These are phyloP conservation scores for Ophioderma brevispina DNA, from an alignment of 35 echinoderm and acorn worm species.

Conservation along the genomic window DNA sequence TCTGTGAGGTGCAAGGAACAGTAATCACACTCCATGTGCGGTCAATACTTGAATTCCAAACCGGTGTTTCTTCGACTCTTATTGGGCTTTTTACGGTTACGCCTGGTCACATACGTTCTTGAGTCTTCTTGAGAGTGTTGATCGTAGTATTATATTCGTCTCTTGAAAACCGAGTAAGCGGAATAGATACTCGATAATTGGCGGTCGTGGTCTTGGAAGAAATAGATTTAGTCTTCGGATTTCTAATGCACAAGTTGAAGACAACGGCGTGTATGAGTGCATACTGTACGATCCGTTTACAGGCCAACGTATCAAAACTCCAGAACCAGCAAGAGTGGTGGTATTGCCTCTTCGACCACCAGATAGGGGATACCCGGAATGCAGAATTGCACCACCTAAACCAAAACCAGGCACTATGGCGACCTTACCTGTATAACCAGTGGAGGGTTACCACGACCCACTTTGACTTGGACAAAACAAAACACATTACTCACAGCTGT, in stretches of 20 bases:
- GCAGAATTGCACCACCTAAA: not conserved
- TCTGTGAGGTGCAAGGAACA: not conserved
- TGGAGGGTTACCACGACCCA: slow-evolving; percentile 7
- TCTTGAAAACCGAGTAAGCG: not conserved
- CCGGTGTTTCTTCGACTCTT: not conserved
- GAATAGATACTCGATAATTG: slow-evolving; percentile 1
- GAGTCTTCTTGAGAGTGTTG: no score
- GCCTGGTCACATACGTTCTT: not conserved
- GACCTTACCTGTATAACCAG: not conserved
- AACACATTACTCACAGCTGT: not conserved
- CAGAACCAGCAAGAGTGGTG: not conserved
- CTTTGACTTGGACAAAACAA: not conserved
- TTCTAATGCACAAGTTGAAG: not conserved
- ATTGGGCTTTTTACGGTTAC: not conserved
- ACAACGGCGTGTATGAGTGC: not conserved
- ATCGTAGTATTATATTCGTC: slow-evolving; percentile 4
- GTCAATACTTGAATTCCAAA: not conserved
- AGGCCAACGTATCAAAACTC: not conserved
- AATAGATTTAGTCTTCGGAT: not conserved
- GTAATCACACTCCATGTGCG: not conserved
- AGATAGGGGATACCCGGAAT: not conserved
- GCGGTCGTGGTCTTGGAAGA: not conserved
- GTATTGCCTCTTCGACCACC: not conserved
- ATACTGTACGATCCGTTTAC: not conserved
- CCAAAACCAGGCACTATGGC: not conserved